phyloP scores from a whole-genome alignment of 2,888 invertebrate species.

The Linnaemya vulpina region DNA sequence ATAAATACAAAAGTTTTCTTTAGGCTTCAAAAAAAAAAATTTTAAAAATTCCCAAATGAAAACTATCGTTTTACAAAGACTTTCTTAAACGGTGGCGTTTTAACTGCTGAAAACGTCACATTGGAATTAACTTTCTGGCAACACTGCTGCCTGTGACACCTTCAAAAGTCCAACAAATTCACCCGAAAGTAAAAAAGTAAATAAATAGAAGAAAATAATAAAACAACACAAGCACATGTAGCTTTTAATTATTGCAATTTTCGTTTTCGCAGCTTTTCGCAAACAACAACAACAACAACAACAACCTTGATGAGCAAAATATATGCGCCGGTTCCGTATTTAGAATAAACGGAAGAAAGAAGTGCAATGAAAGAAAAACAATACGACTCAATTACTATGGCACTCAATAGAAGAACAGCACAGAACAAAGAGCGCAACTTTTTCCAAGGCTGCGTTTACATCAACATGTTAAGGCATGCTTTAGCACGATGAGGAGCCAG shows the following conservation, averaged over 20 bases:
- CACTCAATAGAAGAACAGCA: constrained; percentile 1
- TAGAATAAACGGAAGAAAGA: constrained; percentile 30
- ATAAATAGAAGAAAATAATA: not conserved
- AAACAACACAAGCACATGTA: constrained; percentile 37
- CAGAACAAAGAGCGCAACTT: constrained; percentile 29
- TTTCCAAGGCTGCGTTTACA: constrained; percentile 68
- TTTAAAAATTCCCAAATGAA: too few species aligned
- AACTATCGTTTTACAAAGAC: too few species aligned
- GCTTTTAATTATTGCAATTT: constrained; percentile 4
- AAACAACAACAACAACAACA: constrained; percentile 12
- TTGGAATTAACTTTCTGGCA: not conserved
- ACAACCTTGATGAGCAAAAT: constrained; percentile 57
- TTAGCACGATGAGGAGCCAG: not conserved
- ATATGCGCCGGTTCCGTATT: constrained; percentile 68
- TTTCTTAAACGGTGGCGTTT: too few species aligned
- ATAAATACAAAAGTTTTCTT: too few species aligned
- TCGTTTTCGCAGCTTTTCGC: not conserved
- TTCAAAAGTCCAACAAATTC: not conserved
- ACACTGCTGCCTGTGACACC: not conserved
- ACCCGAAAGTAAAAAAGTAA: not conserved
- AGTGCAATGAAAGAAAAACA: constrained; percentile 4
- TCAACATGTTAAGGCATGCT: constrained; percentile 58
- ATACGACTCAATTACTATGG: constrained; percentile 32
- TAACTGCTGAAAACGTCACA: too few species aligned
- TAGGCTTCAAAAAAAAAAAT: too few species aligned